A percentile compares a stretch with the other conserved stretches of the same genome.
phyloP scores from a whole-genome alignment of 2,113 vertebrate genomes.

The Chunga burmeisteri region DNA sequence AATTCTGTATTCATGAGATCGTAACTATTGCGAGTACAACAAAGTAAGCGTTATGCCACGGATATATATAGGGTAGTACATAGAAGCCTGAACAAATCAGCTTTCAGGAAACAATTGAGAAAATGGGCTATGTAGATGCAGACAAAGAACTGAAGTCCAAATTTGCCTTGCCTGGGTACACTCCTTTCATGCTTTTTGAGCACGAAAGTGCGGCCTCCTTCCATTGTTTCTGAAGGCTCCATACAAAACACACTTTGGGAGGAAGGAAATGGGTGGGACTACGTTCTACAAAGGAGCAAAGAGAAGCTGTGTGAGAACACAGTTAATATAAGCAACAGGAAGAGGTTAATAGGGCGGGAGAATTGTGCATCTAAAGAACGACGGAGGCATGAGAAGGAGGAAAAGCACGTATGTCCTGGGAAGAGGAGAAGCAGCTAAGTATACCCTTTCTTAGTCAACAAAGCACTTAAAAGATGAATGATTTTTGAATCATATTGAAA shows the following conservation, averaged over 20 bases:
- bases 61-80: neutral
- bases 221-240: conserved; percentile 18
- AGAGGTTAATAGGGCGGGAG: conserved; percentile 13
- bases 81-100: neutral
- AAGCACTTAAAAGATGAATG: neutral
- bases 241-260: neutral
- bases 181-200: conserved; percentile 4
- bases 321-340: conserved; percentile 35
- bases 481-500: neutral
- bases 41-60: neutral
- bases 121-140: neutral
- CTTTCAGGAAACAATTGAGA: neutral
- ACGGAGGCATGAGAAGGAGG: neutral
- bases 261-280: conserved; percentile 56
- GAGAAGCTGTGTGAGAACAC: conserved; percentile 30
- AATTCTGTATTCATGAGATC: neutral
- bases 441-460: neutral
- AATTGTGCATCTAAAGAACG: neutral
- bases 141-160: neutral
- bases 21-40: neutral
- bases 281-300: neutral
- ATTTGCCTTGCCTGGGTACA: neutral
- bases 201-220: neutral
- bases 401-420: neutral
- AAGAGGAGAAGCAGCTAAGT: neutral